These are phyloP conservation scores for Hanleya hanleyi DNA, from an alignment of 2,888 invertebrate genomes.

Conservation along the genomic window DNA sequence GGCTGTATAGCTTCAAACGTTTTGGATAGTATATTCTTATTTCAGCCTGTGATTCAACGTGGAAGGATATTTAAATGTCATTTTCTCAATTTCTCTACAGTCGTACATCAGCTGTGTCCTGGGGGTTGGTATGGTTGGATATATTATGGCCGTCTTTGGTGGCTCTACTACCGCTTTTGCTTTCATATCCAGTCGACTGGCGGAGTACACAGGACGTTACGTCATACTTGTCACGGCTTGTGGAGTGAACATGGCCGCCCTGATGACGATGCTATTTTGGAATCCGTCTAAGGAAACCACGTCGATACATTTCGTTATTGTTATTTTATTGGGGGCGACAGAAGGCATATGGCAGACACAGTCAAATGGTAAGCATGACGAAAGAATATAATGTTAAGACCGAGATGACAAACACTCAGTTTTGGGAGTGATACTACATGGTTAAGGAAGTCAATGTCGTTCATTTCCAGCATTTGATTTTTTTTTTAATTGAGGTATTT, in stretches of 20 bases:
- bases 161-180: conserved; percentile 50
- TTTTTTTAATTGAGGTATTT: too few species aligned
- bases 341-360: conserved; percentile 62
- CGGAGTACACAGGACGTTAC: conserved; percentile 49
- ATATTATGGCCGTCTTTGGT: conserved; percentile 59
- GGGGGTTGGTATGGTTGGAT: conserved; percentile 59
- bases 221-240: conserved; percentile 47
- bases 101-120: conserved; percentile 58
- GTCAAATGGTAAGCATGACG: conserved; percentile 52
- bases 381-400: too few species aligned
- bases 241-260: conserved; percentile 41
- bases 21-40: too few species aligned
- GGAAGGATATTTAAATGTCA: too few species aligned
- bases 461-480: too few species aligned
- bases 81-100: conserved; percentile 44
- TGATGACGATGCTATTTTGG: conserved; percentile 47
- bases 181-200: conserved; percentile 45
- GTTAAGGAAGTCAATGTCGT: too few species aligned
- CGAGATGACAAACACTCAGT: too few species aligned
- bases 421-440: too few species aligned
- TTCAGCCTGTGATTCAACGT: too few species aligned
- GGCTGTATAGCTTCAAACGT: too few species aligned
- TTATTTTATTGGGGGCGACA: conserved; percentile 51
- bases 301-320: conserved; percentile 44
- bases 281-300: conserved; percentile 36